Evolutionary conservation across 2,888 invertebrate species (phyloP), one percentile per base, ranked within the genome.

Genomic region (Hipparchia sbordonii): DNA sequence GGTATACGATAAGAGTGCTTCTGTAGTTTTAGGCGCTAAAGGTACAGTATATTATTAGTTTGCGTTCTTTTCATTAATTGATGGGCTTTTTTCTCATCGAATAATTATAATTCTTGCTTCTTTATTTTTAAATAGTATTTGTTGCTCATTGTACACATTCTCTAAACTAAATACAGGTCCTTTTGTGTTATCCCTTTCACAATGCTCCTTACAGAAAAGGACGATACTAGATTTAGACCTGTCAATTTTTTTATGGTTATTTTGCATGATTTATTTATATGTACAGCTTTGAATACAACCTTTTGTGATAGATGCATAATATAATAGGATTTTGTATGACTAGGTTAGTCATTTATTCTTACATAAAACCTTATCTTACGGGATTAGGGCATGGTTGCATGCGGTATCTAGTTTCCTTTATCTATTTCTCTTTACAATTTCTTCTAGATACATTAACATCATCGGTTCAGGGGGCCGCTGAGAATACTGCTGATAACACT

Each of bases 1-100:
- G 71, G 91, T 91, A 57, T 88, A 91, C 77, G 91, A 92, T 80
- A 90, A 93, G 82, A 90, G 93, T 72, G 87, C 90, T 59, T 77
- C 80, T 57, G 72, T 81, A 59, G 78, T 82, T n/a, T 79, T 78
- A 52, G 79, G 80, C 60, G 79, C 82, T 62, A 84, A 83, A 84
- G 84, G 84, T 84, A 82, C 71, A 69, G 66, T 57, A 2, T 2
- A 51, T 48, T 48, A 7, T 4, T 48, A 48, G 8, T 61, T 61
- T 61, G 6, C 9, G 23, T 23, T 63, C 45, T 3, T 23, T 23
- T 23, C 6, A 63, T 63, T 63, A 9, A 8, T 1, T 48, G 62
- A 33, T 9, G 13, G 33, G 23, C 23, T 59, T 59, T 33, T 33
- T 33, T 33, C 9, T 23, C 9, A 23, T 3, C 59, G 7, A 4